phyloP scores from a whole-genome alignment of 2,797 vertebrate species.

The Triplophysa yarkandensis region DNA sequence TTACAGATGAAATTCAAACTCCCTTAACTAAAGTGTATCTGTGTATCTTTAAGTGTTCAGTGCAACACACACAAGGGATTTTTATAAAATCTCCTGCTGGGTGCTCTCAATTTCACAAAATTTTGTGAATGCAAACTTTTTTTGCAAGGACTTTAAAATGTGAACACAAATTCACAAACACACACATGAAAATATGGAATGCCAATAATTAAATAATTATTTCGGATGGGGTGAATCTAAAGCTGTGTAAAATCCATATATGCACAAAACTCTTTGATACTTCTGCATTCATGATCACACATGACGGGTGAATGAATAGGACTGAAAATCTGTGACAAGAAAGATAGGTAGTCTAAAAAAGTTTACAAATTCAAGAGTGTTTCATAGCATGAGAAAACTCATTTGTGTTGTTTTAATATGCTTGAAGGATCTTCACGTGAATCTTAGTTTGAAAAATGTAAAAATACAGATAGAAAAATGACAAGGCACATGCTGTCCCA shows the following conservation, averaged over 20 bases:
- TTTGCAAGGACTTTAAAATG: conserved; percentile 6
- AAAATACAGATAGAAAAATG: background rate
- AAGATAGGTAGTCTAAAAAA: too few relatives aligned
- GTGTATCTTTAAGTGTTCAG: conserved; percentile 10
- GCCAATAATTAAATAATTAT: conserved; percentile 3
- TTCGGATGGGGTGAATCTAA: background rate
- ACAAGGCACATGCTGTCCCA: background rate
- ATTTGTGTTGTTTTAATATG: background rate
- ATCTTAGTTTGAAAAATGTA: background rate
- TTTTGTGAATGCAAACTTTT: background rate
- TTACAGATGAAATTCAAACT: conserved; percentile 24
- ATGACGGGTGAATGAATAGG: background rate
- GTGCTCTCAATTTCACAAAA: background rate
- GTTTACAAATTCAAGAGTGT: background rate
- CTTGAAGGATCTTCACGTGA: background rate
- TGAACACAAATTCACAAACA: conserved; percentile 32
- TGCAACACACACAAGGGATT: conserved; percentile 5
- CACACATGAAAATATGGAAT: conserved; percentile 30
- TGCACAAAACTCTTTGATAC: background rate
- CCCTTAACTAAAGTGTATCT: background rate
- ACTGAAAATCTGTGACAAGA: background rate
- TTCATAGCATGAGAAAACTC: background rate
- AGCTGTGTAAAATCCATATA: background rate
- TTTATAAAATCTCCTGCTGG: conserved; percentile 7
- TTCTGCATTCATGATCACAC: background rate